These are phyloP conservation scores for Hylaeus anthracinus DNA, from an alignment of 1,140 invertebrate genomes.

Conservation along the genomic window DNA sequence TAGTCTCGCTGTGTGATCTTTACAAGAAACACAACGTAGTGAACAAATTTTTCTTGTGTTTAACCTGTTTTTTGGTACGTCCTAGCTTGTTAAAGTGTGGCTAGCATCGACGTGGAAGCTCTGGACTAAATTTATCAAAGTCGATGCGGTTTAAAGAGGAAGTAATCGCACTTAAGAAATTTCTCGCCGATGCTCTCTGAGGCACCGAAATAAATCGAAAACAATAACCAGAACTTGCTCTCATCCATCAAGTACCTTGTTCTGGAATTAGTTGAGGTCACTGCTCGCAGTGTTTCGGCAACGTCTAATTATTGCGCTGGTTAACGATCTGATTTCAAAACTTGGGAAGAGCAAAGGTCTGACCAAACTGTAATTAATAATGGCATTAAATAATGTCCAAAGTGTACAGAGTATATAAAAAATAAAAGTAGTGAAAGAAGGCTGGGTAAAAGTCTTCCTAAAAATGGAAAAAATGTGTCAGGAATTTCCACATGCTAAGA, in stretches of 20 bases:
- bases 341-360: neutral
- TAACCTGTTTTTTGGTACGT: too few relatives aligned
- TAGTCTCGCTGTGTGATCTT: too few relatives aligned
- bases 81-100: too few relatives aligned
- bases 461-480: too few relatives aligned
- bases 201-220: conserved; percentile 17
- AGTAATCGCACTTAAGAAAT: neutral
- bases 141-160: neutral
- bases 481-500: too few relatives aligned
- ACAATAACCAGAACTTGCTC: conserved; percentile 13
- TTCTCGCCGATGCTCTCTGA: neutral
- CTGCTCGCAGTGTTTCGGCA: neutral
- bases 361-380: neutral
- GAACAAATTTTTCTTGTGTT: too few relatives aligned
- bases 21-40: too few relatives aligned
- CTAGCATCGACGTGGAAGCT: too few relatives aligned
- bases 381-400: too few relatives aligned
- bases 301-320: neutral
- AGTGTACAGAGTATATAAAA: too few relatives aligned
- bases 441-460: too few relatives aligned
- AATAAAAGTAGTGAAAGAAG: too few relatives aligned
- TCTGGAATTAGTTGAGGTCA: neutral
- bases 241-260: neutral
- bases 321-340: neutral
- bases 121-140: conserved; percentile 16